Evolutionary conservation across 2,113 vertebrate species (phyloP).

Genomic region (Corythornis madagascariensis): DNA sequence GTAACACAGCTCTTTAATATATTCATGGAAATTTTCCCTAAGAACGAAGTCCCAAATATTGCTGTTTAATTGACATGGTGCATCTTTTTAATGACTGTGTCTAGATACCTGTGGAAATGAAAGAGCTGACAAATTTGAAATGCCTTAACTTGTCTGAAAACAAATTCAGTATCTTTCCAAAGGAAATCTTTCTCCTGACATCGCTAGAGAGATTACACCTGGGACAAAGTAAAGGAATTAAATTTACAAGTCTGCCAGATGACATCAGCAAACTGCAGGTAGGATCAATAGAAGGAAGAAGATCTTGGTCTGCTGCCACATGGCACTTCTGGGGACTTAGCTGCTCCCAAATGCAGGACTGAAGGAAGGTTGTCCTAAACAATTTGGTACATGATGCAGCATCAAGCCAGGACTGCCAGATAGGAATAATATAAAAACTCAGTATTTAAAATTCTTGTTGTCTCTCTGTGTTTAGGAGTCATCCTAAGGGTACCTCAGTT

Average conservation of each 20-base stretch:
- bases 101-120: conserved; percentile 60
- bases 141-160: conserved; percentile 71
- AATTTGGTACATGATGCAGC: neutral
- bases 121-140: conserved; percentile 67
- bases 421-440: neutral
- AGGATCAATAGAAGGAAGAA: neutral
- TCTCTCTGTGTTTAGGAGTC: neutral
- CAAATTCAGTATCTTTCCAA: conserved; percentile 66
- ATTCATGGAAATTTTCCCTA: neutral
- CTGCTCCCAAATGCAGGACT: neutral
- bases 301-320: neutral
- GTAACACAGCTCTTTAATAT: neutral
- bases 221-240: conserved; percentile 71
- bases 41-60: neutral
- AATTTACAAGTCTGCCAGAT: conserved; percentile 58
- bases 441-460: neutral
- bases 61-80: conserved; percentile 5
- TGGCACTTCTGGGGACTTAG: neutral
- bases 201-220: conserved; percentile 69
- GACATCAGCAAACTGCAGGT: conserved; percentile 61
- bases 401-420: neutral
- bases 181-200: conserved; percentile 61
- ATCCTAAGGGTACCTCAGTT: neutral
- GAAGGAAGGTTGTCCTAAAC: neutral
- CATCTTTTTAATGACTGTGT: conserved; percentile 28